Percentiles rank a stretch among this genome's conserved stretches.
phyloP scores from a whole-genome alignment of 2,113 vertebrate genomes.

The Elephas maximus region DNA sequence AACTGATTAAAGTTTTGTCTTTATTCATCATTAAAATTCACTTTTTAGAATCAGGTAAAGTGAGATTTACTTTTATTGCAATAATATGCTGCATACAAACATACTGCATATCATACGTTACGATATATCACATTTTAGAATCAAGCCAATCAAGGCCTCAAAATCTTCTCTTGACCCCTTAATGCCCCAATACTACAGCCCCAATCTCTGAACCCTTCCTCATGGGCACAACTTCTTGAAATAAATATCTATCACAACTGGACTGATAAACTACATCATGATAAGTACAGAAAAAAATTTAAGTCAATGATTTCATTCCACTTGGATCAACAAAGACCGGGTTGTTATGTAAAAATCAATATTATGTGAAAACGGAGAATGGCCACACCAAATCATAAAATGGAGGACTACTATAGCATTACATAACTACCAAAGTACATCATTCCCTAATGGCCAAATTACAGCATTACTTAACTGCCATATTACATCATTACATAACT shows the following conservation, averaged over 20 bases:
- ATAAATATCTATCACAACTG: neutral
- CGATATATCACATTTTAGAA: neutral
- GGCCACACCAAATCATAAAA: no score
- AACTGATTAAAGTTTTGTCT: neutral
- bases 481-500: no score
- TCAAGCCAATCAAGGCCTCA: neutral
- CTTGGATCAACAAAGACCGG: no score
- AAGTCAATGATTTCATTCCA: neutral
- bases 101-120: neutral
- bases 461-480: no score
- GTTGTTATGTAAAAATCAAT: no score
- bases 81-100: neutral
- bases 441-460: no score
- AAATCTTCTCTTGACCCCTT: neutral
- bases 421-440: no score
- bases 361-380: no score
- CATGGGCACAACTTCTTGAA: neutral
- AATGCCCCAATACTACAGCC: neutral
- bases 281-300: neutral
- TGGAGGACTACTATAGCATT: no score
- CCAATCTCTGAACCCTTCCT: neutral
- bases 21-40: neutral
- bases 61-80: neutral
- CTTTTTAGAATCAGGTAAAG: neutral
- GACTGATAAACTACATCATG: neutral